phyloP scores from a whole-genome alignment of 2,888 invertebrate genomes.

The Meteorus colon region DNA sequence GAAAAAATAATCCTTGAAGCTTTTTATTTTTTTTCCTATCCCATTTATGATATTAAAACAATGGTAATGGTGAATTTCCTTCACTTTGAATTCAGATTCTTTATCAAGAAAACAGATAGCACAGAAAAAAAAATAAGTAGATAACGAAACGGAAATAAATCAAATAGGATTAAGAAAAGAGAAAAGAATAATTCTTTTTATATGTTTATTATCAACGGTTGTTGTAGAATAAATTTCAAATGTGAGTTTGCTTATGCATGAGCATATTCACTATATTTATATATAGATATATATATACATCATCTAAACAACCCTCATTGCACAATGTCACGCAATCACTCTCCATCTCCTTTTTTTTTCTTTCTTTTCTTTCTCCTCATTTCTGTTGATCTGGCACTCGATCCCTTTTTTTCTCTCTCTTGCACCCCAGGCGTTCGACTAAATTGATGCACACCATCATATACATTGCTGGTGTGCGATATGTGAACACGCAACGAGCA shows the following conservation, averaged over 20 bases:
- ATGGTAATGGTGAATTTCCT: too few relatives aligned
- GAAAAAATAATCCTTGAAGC: too few relatives aligned
- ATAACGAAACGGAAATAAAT: constrained; percentile 3
- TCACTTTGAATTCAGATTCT: too few relatives aligned
- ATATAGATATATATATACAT: neutral
- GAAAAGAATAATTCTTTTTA: neutral
- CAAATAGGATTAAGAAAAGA: neutral
- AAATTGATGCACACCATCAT: constrained; percentile 53
- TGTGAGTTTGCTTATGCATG: constrained; percentile 43
- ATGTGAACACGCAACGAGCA: constrained; percentile 51
- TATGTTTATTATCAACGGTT: neutral
- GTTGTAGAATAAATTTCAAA: constrained; percentile 16
- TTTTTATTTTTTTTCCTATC: too few relatives aligned
- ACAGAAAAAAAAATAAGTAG: neutral
- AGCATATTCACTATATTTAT: constrained; percentile 37
- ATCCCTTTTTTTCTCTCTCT: constrained; percentile 53
- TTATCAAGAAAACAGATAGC: too few relatives aligned
- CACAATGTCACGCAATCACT: constrained; percentile 38
- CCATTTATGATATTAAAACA: too few relatives aligned
- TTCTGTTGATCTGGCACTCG: constrained; percentile 57
- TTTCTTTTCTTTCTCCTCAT: constrained; percentile 21
- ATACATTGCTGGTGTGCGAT: neutral
- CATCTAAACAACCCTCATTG: constrained; percentile 38
- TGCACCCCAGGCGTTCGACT: constrained; percentile 54
- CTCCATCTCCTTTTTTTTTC: constrained; percentile 26